A percentile compares a stretch with the other conserved stretches of the same genome.
phyloP scores from a whole-genome alignment of 2,113 vertebrate species.

The Bambusicola thoracicus region DNA sequence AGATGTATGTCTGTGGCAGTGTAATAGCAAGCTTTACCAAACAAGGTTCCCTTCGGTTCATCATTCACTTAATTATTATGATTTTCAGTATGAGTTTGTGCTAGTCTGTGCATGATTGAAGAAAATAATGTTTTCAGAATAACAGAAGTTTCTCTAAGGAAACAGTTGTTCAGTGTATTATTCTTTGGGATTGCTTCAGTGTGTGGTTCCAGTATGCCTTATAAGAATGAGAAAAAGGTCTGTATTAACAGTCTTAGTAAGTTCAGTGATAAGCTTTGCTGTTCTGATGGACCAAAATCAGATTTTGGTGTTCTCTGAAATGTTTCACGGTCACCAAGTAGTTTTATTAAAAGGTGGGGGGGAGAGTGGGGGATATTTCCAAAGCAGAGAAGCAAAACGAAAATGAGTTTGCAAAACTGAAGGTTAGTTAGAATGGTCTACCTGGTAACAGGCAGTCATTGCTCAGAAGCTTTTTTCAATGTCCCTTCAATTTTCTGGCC shows the following conservation, averaged over 20 bases:
- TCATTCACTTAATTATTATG: neutral
- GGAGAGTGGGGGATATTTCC: neutral
- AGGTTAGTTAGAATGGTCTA: neutral
- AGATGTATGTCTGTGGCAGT: neutral
- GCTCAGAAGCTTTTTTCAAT: neutral
- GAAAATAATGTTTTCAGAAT: neutral
- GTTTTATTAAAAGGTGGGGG: neutral
- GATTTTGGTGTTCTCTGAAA: neutral
- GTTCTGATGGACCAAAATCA: neutral
- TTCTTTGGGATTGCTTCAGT: neutral
- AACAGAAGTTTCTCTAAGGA: neutral
- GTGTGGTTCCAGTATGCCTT: neutral
- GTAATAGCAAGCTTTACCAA: neutral
- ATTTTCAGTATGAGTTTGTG: neutral
- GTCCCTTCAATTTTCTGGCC: neutral
- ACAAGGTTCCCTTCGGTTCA: neutral
- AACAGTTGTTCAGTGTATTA: neutral
- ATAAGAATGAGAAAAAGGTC: neutral
- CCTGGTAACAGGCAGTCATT: neutral
- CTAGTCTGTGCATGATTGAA: neutral
- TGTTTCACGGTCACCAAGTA: neutral
- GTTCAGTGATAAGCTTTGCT: neutral
- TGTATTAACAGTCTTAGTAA: neutral
- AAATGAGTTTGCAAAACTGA: neutral
- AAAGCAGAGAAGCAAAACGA: neutral